These are phyloP conservation scores for Harpalus rubripes DNA, from an alignment of 2,888 invertebrate species.

Conservation along the genomic window DNA sequence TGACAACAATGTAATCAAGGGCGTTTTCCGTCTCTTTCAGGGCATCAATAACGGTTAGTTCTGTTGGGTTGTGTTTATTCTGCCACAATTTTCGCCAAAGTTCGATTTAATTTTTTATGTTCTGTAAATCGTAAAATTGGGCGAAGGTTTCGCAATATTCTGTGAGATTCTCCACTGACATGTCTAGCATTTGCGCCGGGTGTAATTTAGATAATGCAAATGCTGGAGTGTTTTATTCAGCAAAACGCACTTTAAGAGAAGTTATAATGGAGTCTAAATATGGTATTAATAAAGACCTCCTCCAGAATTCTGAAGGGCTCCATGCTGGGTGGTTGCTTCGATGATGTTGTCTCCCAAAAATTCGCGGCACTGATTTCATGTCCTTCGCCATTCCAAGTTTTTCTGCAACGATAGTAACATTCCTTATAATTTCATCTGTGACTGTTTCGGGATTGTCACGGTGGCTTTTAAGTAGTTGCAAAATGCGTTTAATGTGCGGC, in stretches of 20 bases:
- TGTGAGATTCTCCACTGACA: constrained; percentile 55
- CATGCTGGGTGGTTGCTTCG: constrained; percentile 71
- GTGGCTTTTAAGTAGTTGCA: constrained; percentile 60
- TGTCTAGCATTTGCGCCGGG: constrained; percentile 50
- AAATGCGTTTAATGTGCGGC: constrained; percentile 65
- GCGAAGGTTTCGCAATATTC: constrained; percentile 34
- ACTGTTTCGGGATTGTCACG: constrained; percentile 69
- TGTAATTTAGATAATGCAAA: constrained; percentile 11
- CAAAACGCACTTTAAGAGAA: constrained; percentile 66
- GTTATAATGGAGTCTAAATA: constrained; percentile 71
- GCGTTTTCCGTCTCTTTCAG: no score
- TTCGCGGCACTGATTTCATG: constrained; percentile 68
- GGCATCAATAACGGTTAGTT: constrained; percentile 58
- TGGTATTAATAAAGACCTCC: constrained; percentile 71
- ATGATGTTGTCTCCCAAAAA: constrained; percentile 70
- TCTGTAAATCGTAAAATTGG: constrained; percentile 51
- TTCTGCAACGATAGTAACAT: constrained; percentile 69
- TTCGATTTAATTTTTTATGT: constrained; percentile 53
- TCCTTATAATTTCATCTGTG: constrained; percentile 67
- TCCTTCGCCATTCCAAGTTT: constrained; percentile 68
- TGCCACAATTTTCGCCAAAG: constrained; percentile 59
- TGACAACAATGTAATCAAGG: no score
- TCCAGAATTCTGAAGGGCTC: constrained; percentile 67
- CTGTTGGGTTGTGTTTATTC: constrained; percentile 45
- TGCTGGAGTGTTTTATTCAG: constrained; percentile 67